A percentile compares a stretch with the other conserved stretches of the same genome.
Evolutionary conservation across 2,888 invertebrate genomes (phyloP).

Genomic region (Aphodius sticticus): DNA sequence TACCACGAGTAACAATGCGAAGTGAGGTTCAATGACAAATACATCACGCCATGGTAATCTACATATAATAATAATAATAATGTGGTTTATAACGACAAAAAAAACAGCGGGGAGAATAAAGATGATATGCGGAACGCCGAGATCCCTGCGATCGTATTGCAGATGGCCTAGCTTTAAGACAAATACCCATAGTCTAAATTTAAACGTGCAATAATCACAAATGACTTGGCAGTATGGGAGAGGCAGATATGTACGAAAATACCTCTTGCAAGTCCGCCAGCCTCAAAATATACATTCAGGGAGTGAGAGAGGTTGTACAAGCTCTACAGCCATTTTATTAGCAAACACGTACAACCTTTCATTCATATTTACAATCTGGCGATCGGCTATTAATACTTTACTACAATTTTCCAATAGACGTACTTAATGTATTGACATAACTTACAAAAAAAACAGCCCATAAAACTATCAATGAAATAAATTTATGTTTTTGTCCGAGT

Average conservation of each 20-base stretch:
- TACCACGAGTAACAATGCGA: conserved; percentile 13
- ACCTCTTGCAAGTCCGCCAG: conserved; percentile 29
- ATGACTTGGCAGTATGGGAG: conserved; percentile 34
- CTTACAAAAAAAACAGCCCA: no score
- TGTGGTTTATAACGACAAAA: not conserved
- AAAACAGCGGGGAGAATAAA: not conserved
- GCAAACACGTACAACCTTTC: conserved; percentile 27
- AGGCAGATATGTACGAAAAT: conserved; percentile 33
- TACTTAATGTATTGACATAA: not conserved
- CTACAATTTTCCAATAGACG: not conserved
- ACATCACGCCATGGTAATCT: not conserved
- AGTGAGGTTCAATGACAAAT: conserved; percentile 14
- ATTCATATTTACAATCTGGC: conserved; percentile 30
- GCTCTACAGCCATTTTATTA: not conserved
- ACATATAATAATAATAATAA: not conserved
- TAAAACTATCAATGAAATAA: not conserved
- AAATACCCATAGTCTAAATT: conserved; percentile 31
- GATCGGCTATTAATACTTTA: not conserved
- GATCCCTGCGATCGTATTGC: not conserved
- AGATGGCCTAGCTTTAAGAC: conserved; percentile 20
- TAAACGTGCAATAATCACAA: conserved; percentile 35
- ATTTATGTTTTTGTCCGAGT: not conserved
- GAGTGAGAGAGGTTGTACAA: conserved; percentile 12
- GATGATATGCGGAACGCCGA: not conserved
- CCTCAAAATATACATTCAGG: conserved; percentile 31